phyloP scores from a whole-genome alignment of 2,113 vertebrate species.

The Bos indicus region DNA sequence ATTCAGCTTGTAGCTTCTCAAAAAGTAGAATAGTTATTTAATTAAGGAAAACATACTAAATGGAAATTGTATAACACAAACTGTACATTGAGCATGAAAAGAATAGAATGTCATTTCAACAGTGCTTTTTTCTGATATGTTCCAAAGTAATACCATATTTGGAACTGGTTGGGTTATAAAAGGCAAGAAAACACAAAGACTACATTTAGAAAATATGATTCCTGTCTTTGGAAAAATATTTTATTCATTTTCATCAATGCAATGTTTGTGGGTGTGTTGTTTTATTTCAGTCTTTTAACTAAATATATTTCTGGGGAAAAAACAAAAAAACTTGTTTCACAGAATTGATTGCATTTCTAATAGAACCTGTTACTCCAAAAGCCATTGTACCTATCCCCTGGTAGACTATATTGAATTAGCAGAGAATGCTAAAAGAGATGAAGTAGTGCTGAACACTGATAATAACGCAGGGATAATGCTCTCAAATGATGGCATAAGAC shows the following conservation, averaged over 20 bases:
- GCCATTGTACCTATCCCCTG: neutral
- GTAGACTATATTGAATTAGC: neutral
- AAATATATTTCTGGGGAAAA: neutral
- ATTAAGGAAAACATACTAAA: constrained; percentile 58
- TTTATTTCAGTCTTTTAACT: constrained; percentile 26
- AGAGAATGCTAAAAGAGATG: neutral
- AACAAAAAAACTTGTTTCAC: neutral
- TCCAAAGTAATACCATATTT: constrained; percentile 67
- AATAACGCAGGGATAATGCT: neutral
- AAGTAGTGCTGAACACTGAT: neutral
- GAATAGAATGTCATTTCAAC: constrained; percentile 50
- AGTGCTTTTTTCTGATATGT: constrained; percentile 65
- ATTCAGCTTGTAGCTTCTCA: constrained; percentile 38
- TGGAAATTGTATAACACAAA: constrained; percentile 68
- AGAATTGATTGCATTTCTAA: constrained; percentile 5
- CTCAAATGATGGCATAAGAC: neutral
- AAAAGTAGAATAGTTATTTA: constrained; percentile 67
- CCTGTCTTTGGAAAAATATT: neutral
- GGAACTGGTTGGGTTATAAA: constrained; percentile 64
- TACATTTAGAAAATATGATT: constrained; percentile 44
- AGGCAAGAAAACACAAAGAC: constrained; percentile 59
- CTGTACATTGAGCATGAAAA: constrained; percentile 57
- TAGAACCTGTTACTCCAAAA: neutral
- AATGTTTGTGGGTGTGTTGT: neutral
- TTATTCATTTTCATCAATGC: constrained; percentile 36